Evolutionary conservation across 1,140 invertebrate genomes (phyloP).

Genomic region (Euwallacea similis): DNA sequence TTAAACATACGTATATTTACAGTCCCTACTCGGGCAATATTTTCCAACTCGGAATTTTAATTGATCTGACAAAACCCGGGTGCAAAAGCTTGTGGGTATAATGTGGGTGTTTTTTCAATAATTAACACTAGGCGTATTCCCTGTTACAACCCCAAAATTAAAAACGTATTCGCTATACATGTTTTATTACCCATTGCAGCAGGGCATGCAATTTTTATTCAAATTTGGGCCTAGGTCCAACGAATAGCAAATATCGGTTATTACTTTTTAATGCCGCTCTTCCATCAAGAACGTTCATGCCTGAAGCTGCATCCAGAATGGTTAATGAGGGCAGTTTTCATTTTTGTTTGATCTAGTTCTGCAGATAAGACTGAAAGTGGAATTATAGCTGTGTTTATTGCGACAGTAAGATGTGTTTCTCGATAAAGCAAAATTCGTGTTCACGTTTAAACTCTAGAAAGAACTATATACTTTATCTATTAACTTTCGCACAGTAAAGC

Average conservation of each 20-base stretch:
- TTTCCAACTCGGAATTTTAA: too few relatives aligned
- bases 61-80: too few relatives aligned
- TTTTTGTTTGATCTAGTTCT: too few relatives aligned
- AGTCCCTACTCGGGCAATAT: too few relatives aligned
- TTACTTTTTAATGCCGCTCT: constrained; percentile 5
- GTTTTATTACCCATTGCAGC: constrained; percentile 11
- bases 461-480: constrained; percentile 3
- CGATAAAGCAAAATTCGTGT: constrained; percentile 5
- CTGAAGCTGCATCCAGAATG: too few relatives aligned
- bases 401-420: neutral
- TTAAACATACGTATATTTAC: too few relatives aligned
- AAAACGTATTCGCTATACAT: constrained; percentile 9
- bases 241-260: constrained; percentile 1
- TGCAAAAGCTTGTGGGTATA: too few relatives aligned
- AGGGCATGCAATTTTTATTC: constrained; percentile 3
- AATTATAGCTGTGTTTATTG: too few relatives aligned
- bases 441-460: constrained; percentile 7
- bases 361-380: too few relatives aligned
- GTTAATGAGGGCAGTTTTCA: too few relatives aligned
- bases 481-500: constrained; percentile 5
- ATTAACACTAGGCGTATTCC: neutral
- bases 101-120: neutral
- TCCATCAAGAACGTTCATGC: neutral
- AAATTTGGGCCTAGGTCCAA: constrained; percentile 4
- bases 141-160: constrained; percentile 5